These are phyloP conservation scores for Trimorus sp. DNA, from an alignment of 2,888 invertebrate species.

Conservation along the genomic window DNA sequence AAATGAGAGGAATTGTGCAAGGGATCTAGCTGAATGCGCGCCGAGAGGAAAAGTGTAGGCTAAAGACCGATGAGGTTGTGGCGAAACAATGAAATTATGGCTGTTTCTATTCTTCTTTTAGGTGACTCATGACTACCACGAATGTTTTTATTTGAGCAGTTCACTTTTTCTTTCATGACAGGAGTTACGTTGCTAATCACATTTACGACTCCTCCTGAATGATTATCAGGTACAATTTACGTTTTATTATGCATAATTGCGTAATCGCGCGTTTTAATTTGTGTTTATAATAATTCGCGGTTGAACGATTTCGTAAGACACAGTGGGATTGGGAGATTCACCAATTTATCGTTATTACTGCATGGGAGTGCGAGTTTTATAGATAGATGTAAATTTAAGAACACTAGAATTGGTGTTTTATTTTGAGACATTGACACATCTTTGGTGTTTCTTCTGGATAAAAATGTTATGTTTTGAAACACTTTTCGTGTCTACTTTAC, in stretches of 20 bases:
- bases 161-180: constrained; percentile 51
- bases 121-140: constrained; percentile 57
- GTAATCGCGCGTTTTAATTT: too few species aligned
- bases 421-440: too few species aligned
- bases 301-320: too few species aligned
- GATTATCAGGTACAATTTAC: constrained; percentile 21
- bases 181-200: constrained; percentile 40
- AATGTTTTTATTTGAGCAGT: constrained; percentile 51
- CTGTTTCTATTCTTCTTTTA: constrained; percentile 60
- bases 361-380: too few species aligned
- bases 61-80: constrained; percentile 64
- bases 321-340: too few species aligned
- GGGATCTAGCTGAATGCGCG: constrained; percentile 66
- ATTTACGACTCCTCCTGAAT: constrained; percentile 36
- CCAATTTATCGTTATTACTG: too few species aligned
- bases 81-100: constrained; percentile 64
- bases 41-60: constrained; percentile 74
- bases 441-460: too few species aligned
- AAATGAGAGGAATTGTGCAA: constrained; percentile 72
- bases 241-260: background rate
- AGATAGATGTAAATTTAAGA: too few species aligned
- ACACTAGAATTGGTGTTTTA: too few species aligned
- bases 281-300: too few species aligned
- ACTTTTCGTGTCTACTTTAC: too few species aligned
- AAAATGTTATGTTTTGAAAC: too few species aligned